These are phyloP conservation scores for Tachuris rubrigastra DNA, from an alignment of 2,113 vertebrate genomes.

Conservation along the genomic window DNA sequence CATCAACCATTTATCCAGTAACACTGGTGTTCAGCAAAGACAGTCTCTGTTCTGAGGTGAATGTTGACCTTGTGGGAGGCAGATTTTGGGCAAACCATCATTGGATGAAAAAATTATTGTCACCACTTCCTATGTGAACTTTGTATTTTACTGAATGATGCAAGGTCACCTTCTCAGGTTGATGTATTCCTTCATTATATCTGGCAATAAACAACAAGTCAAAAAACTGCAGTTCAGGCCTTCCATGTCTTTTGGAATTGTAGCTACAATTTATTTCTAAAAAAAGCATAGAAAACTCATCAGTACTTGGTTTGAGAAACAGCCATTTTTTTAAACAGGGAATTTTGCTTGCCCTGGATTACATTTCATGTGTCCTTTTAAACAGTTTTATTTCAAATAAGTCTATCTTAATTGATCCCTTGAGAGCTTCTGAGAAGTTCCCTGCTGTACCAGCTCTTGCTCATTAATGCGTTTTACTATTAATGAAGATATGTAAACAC, in stretches of 20 bases:
- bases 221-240: not conserved
- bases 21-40: not conserved
- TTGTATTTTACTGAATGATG: not conserved
- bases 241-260: not conserved
- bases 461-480: not conserved
- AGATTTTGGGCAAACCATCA: not conserved
- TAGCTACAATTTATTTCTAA: not conserved
- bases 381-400: conserved; percentile 35
- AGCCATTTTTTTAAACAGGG: not conserved
- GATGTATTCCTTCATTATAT: not conserved
- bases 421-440: not conserved
- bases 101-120: not conserved
- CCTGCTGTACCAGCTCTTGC: conserved; percentile 15
- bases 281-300: not conserved
- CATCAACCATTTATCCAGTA: not conserved
- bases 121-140: not conserved
- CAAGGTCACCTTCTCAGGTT: not conserved
- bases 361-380: conserved; percentile 17
- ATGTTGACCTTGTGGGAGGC: not conserved
- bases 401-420: conserved; percentile 38
- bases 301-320: not conserved
- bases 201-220: not conserved
- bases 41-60: not conserved
- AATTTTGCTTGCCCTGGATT: not conserved
- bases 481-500: conserved; percentile 44